Evolutionary conservation across 2,113 vertebrate genomes (phyloP), one percentile per base, ranked within the genome.

Genomic region (Nanorana parkeri): DNA sequence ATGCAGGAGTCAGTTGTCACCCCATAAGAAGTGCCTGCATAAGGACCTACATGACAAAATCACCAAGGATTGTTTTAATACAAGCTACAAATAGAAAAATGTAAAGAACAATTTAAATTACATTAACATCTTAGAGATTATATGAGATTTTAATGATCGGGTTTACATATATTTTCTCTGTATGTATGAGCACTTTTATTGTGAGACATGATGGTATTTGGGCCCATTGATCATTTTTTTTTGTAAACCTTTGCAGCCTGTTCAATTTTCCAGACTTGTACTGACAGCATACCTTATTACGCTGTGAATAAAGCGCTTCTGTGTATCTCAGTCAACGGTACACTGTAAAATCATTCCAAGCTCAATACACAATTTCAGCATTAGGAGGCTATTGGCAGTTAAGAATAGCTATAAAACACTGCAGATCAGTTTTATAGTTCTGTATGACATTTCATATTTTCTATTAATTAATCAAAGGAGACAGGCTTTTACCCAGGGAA

Each of bases 381-480:
- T 80, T 41, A 51, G 17, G 21, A 32, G 65, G 29, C 66, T 80
- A 69, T 69, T 79, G 78, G 55, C 67, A 69, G 65, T 58, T 26
- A 58, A 69, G 78, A 80, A 51, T 61, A n/a, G 54, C 66, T 36
- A 68, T 79, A 69, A 80, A 69, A 80, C 56, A 61, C 69, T 80
- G 36, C 32, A 61, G 55, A 56, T 51, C 51, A 17, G 3, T 79
- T 69, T 80, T 80, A 80, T 61, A 69, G 54, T 61, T 24, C 66
- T 69, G 67, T 28, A 41, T 56, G 77, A 67, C 65, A 15, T 21
- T 61, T 68, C 69, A 13, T 80, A 41, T 80, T 69, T 61, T 20
- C 0, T 23, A 29, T 23, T 80, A 80, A 80, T 80, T 80, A 60
- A 80, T 80, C 28, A 69, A n/a, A 20, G 29, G 24, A 16, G 32